Conservation (phyloP, 2,113 vertebrate species). For the Hippocampus barbouri region DNA sequence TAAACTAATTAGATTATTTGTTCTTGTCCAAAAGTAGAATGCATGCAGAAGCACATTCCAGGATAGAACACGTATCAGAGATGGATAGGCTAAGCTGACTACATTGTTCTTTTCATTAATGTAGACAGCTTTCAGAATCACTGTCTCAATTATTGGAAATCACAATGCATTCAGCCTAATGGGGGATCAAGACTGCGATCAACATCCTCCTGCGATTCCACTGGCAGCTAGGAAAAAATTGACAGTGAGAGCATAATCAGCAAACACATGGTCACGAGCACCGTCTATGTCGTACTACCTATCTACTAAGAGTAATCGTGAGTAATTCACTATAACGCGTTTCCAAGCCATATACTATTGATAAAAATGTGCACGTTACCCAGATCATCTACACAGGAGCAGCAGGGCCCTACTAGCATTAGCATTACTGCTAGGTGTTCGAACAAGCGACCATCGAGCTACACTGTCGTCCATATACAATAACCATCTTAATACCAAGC, state of each 20-base stretch:
- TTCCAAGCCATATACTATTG: neutral
- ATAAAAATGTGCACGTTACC: neutral
- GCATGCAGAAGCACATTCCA: constrained; percentile 80
- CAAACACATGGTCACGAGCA: neutral
- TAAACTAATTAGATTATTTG: constrained; percentile 20
- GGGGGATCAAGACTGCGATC: constrained; percentile 78
- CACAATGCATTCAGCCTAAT: constrained; percentile 99
- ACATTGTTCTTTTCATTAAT: constrained; percentile 99
- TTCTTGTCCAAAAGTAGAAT: constrained; percentile 60
- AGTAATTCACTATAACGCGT: neutral
- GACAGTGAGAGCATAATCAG: constrained; percentile 21
- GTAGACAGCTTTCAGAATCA: constrained; percentile 99
- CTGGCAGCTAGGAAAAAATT: constrained; percentile 62
- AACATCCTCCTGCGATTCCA: constrained; percentile 77
- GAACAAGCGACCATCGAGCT: neutral
- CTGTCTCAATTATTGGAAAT: constrained; percentile 99
- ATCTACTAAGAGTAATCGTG: neutral
- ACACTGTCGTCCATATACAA: neutral
- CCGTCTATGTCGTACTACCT: too few relatives aligned
- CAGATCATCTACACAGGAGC: constrained; percentile 6
- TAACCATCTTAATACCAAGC: neutral
- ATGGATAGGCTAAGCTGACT: constrained; percentile 99
- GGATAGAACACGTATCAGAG: constrained; percentile 75
- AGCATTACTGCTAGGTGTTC: constrained; percentile 31
- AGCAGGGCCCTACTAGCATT: constrained; percentile 29